A percentile compares a stretch with the other conserved stretches of the same genome.
Conservation (phyloP, 2,888 invertebrate species). For the Myathropa florea region DNA sequence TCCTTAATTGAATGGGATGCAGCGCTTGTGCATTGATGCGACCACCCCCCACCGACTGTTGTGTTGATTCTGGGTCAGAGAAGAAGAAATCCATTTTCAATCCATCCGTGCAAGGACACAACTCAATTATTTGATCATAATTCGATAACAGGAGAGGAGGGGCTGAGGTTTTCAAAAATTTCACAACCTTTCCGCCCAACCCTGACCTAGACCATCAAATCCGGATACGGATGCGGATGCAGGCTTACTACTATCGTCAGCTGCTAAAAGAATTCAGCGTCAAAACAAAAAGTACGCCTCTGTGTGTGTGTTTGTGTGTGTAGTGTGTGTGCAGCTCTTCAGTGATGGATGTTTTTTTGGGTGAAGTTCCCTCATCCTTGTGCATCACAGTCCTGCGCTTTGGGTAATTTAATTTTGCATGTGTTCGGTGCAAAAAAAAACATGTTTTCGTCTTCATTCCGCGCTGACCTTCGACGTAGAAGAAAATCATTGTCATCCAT, state of each 20-base stretch:
- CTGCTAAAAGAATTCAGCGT: constrained; percentile 19
- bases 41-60: too few relatives aligned
- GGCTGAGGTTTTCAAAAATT: background rate
- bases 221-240: background rate
- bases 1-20: background rate
- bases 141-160: background rate
- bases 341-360: background rate
- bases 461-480: background rate
- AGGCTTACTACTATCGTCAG: constrained; percentile 5
- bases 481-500: background rate
- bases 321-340: background rate
- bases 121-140: constrained; percentile 46
- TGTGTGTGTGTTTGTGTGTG: too few relatives aligned
- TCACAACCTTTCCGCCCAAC: too few relatives aligned
- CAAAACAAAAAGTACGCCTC: too few relatives aligned
- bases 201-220: constrained; percentile 46
- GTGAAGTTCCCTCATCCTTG: too few relatives aligned
- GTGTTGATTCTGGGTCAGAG: background rate
- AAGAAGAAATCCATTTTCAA: background rate
- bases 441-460: background rate
- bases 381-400: constrained; percentile 44
- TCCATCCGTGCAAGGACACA: constrained; percentile 37
- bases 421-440: background rate
- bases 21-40: background rate
- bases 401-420: constrained; percentile 10